Base-by-base conservation (phyloP, 2,888 invertebrate genomes). In the Iselma pallidipennis region DNA sequence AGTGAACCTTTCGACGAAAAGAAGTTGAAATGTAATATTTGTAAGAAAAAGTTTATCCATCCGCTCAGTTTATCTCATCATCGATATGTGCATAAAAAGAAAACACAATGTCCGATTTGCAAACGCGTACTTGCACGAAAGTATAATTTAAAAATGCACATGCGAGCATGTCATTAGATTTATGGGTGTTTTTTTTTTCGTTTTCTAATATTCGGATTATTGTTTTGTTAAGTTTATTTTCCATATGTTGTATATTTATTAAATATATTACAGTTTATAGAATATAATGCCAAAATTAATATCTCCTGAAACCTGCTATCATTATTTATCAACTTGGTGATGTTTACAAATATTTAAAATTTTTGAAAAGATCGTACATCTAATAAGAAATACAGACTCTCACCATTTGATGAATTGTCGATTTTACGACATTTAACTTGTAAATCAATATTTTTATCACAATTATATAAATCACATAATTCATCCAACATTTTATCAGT, bases 21-120 rank as follows among this genome's bases (percentile, higher is more conserved):
- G n/a, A n/a, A n/a, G n/a, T n/a, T n/a, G n/a, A n/a, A n/a, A n/a
- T n/a, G n/a, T 52, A 37, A 37, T 16, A 37, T 37, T 16, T 37
- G 42, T 37, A 16, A 37, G 14, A 37, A 37, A 16, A 16, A 14
- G 14, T 37, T 37, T 28, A 52, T 59, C 4, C 63, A 63, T 56
- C 63, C 63, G 16, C 59, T 60, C 54, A 63, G 63, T 33, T 37
- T 63, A 19, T 59, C 59, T 14, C 63, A 63, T 25, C 63, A 63
- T 50, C 59, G 59, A 49, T 53, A 59, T 2, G 63, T 63, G 25
- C 63, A 63, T 52, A 48, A 49, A 16, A 59, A 59, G 12, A 57
- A 55, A 25, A 63, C 63, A 2, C 23, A 49, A 28, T 63, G 63
- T 54, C 59, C 59, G 19, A 59, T 63, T n/a, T 63, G 63, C 49